Conservation (phyloP, 2,888 invertebrate genomes). For the Sclerodermus sp. region DNA sequence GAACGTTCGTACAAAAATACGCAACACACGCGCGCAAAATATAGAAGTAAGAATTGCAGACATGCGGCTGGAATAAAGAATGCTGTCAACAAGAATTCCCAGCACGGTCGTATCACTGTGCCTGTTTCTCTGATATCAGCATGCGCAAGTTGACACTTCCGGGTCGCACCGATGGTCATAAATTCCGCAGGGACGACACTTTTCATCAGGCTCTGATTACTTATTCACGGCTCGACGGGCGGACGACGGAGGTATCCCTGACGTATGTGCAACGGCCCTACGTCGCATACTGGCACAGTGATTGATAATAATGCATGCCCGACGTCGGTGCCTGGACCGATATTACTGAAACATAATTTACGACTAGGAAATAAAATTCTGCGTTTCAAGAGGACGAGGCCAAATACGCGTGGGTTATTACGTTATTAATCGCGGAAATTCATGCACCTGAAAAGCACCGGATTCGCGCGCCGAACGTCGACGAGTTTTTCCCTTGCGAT, state of each 20-base stretch:
- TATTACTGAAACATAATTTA: conserved; percentile 49
- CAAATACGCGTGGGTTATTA: background rate
- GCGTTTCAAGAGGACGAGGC: conserved; percentile 13
- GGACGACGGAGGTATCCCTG: conserved; percentile 25
- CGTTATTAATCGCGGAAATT: background rate
- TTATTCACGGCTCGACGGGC: conserved; percentile 41
- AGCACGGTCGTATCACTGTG: background rate
- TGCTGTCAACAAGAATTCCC: too few species aligned
- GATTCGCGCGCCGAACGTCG: too few species aligned
- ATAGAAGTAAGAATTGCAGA: too few species aligned
- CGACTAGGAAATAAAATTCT: conserved; percentile 43
- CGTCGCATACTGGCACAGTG: conserved; percentile 36
- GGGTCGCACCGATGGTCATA: conserved; percentile 32
- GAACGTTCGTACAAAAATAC: too few species aligned
- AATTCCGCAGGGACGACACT: conserved; percentile 41
- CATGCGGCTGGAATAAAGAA: too few species aligned
- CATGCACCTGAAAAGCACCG: too few species aligned
- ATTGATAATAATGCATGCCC: conserved; percentile 48
- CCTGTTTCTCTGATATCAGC: conserved; percentile 11
- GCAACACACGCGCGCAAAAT: too few species aligned
- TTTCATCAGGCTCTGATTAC: conserved; percentile 45
- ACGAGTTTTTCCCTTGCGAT: too few species aligned
- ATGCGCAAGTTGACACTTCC: conserved; percentile 32
- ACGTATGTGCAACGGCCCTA: conserved; percentile 14
- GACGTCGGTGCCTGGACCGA: conserved; percentile 28